Evolutionary conservation across 2,888 invertebrate genomes (phyloP), one percentile per base, ranked within the genome.

Genomic region (Balanococcus diminutus): DNA sequence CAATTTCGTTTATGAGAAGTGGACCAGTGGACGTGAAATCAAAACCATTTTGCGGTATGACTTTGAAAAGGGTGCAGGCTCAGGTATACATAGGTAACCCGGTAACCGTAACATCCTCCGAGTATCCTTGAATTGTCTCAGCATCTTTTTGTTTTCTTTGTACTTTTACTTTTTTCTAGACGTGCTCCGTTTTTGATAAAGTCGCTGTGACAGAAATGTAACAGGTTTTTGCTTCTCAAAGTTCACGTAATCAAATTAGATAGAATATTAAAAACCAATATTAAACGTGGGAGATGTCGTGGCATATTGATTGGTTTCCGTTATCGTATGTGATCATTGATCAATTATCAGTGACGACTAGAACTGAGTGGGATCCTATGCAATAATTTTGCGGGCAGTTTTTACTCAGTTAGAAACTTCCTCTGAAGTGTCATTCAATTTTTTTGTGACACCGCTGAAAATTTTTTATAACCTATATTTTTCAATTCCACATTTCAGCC

Each of bases 151-250:
- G 67, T 28, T 67, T 79, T 36, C 1, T 36, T 36, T 19, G 4
- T 19, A 36, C 25, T 36, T 32, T 79, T 79, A 36, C 75, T 79
- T 36, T 79, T n/a, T 79, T 79, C 36, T 32, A 19, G 36, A 79
- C 36, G 19, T 31, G 72, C 31, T 72, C 56, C 28, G 75, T 36
- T 79, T 28, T 14, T 67, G n/a, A n/a, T 79, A 79, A 4, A 6
- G 3, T 79, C 36, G 36, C 28, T 79, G 16, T 19, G 75, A 31
- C 28, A 36, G 75, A 79, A 79, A 16, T 79, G 75, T 36, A 79
- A 36, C 75, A 36, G 19, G 72, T 72, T 72, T 79, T 36, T 72
- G n/a, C 32, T 79, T 79, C 36, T 79, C 75, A 16, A 36, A 79
- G 67, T 28, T n/a, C n/a, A n/a, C 67, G 6, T 16, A 2, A 67